Evolutionary conservation across 2,797 vertebrate species (phyloP).

Genomic region (Hylomyscus alleni): DNA sequence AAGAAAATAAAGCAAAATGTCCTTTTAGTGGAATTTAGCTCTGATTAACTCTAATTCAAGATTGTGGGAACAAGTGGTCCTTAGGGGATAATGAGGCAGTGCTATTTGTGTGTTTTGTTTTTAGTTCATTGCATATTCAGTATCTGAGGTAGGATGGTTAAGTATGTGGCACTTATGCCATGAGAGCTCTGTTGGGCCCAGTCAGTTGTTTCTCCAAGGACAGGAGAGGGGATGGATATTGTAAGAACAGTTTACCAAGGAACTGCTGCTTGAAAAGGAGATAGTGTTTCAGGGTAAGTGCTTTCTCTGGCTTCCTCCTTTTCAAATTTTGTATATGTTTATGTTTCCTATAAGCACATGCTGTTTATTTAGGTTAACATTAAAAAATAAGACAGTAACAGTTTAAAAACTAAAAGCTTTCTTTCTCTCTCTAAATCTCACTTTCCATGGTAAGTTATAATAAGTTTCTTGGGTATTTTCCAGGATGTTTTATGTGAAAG

Average conservation of each 20-base stretch:
- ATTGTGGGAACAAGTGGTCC: neutral
- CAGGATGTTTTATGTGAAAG: neutral
- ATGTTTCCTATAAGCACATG: neutral
- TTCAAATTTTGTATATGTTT: neutral
- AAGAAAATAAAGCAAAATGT: neutral
- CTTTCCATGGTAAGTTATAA: neutral
- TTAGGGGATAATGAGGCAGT: neutral
- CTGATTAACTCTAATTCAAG: neutral
- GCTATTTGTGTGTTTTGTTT: neutral
- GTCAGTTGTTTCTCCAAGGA: neutral
- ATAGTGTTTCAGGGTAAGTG: neutral
- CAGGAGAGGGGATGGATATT: neutral
- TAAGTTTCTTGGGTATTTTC: neutral
- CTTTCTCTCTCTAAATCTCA: neutral
- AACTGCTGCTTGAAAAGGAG: neutral
- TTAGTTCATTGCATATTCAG: neutral
- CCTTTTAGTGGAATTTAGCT: neutral
- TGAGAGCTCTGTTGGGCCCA: neutral
- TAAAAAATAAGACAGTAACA: neutral
- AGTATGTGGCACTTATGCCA: neutral
- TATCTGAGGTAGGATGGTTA: neutral
- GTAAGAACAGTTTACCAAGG: neutral
- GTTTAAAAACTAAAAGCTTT: neutral
- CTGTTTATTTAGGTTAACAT: neutral
- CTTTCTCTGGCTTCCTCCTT: neutral